A percentile compares a stretch with the other conserved stretches of the same genome.
Conservation (phyloP, 2,113 vertebrate genomes). For the Capricornis sumatraensis region DNA sequence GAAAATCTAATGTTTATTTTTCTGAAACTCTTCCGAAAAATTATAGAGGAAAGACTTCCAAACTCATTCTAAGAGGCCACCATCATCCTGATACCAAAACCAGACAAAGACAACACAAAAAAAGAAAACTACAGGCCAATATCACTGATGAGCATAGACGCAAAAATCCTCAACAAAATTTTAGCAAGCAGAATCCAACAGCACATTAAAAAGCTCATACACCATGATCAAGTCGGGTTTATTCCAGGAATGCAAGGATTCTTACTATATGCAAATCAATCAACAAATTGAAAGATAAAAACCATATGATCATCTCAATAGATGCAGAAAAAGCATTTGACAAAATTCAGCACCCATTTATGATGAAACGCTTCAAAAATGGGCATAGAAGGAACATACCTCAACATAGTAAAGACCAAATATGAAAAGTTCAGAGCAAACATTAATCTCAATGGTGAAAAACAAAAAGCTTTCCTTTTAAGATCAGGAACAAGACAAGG, state of each 20-base stretch:
- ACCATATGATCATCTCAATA: not conserved
- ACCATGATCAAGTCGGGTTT: not conserved
- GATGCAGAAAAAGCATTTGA: not conserved
- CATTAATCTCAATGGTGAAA: not conserved
- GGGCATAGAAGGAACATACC: not conserved
- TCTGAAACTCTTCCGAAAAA: not conserved
- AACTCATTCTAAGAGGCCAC: not conserved
- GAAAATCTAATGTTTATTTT: not conserved
- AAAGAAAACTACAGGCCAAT: not conserved
- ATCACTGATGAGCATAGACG: not conserved
- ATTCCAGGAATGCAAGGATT: not conserved
- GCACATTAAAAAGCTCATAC: not conserved
- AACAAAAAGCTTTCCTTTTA: not conserved
- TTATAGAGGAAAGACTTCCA: not conserved
- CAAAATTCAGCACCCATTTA: not conserved
- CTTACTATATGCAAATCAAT: not conserved
- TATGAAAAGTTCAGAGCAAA: not conserved
- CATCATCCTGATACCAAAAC: not conserved
- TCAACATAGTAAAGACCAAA: not conserved
- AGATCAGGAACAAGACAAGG: no score
- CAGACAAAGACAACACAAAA: not conserved
- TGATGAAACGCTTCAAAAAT: not conserved
- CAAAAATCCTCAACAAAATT: not conserved
- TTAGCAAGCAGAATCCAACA: not conserved
- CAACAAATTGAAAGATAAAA: not conserved